phyloP scores from a whole-genome alignment of 2,888 invertebrate genomes.

The Philereme transversata region DNA sequence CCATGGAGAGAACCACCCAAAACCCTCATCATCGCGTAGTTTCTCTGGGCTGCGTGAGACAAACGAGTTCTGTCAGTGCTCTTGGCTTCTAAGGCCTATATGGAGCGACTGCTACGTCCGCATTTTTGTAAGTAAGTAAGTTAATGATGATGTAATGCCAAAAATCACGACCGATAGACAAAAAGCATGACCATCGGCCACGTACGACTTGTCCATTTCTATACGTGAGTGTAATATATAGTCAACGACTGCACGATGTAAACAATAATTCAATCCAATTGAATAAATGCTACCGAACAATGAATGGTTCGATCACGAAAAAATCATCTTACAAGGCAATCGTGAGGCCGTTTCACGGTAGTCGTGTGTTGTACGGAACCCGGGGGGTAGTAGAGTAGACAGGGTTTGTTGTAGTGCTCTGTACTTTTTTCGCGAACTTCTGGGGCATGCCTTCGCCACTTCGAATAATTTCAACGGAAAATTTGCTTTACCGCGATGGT shows the following conservation, averaged over 20 bases:
- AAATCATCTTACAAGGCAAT: constrained; percentile 79
- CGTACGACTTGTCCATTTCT: constrained; percentile 29
- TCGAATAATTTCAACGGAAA: too few relatives aligned
- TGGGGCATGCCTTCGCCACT: too few relatives aligned
- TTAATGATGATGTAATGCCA: constrained; percentile 4
- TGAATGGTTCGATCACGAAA: constrained; percentile 81
- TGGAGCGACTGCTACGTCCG: too few relatives aligned
- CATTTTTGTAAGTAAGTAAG: too few relatives aligned
- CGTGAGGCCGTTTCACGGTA: constrained; percentile 71
- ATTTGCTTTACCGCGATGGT: too few relatives aligned
- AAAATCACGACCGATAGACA: constrained; percentile 17
- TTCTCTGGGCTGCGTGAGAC: too few relatives aligned
- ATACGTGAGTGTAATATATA: constrained; percentile 60
- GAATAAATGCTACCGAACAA: constrained; percentile 79
- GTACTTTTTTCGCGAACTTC: too few relatives aligned
- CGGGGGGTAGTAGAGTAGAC: constrained; percentile 6
- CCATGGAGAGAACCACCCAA: too few relatives aligned
- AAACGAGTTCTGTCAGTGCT: too few relatives aligned
- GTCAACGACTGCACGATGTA: constrained; percentile 55
- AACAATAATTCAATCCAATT: constrained; percentile 76
- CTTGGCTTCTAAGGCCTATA: too few relatives aligned
- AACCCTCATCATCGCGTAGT: too few relatives aligned
- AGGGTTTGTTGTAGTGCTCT: too few relatives aligned
- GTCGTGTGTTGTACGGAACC: constrained; percentile 59
- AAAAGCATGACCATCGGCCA: constrained; percentile 20